phyloP scores from a whole-genome alignment of 2,888 invertebrate genomes.

The Agrilus cyanescens region DNA sequence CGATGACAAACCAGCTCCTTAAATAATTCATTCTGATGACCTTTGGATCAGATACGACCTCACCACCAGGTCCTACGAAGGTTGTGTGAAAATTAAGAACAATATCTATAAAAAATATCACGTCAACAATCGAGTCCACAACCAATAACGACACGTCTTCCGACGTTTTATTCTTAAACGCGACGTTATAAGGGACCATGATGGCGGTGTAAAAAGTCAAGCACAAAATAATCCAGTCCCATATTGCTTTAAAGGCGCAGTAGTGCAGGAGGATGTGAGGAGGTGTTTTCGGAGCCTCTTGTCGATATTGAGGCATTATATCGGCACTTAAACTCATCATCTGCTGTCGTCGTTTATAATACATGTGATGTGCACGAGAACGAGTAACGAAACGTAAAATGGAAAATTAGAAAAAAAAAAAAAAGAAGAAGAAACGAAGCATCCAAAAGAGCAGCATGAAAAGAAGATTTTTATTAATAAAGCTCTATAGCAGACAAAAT shows the following conservation, averaged over 20 bases:
- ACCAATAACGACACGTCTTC: conserved; percentile 91
- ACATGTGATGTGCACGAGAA: background rate
- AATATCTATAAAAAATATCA: conserved; percentile 99
- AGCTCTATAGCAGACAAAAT: background rate
- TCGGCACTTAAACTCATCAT: conserved; percentile 98
- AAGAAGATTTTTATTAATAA: conserved; percentile 13
- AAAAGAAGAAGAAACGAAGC: conserved; percentile 8
- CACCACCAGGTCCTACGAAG: conserved; percentile 92
- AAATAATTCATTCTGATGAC: conserved; percentile 98
- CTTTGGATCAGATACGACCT: conserved; percentile 97
- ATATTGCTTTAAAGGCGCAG: conserved; percentile 98
- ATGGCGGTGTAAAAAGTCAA: conserved; percentile 99
- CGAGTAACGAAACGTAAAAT: conserved; percentile 3
- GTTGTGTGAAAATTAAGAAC: conserved; percentile 99
- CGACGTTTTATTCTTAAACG: conserved; percentile 98
- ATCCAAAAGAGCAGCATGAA: conserved; percentile 23
- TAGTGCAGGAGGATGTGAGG: conserved; percentile 99
- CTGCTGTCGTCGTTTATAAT: conserved; percentile 34
- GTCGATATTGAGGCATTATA: conserved; percentile 95
- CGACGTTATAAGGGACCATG: conserved; percentile 94
- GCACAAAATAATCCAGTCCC: conserved; percentile 99
- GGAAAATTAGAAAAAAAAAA: conserved; percentile 8
- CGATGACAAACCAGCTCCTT: conserved; percentile 99
- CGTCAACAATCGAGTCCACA: conserved; percentile 97
- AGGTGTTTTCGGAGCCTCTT: conserved; percentile 99